A percentile compares a stretch with the other conserved stretches of the same genome.
Conservation (phyloP, 2,888 invertebrate species). For the Syritta pipiens region DNA sequence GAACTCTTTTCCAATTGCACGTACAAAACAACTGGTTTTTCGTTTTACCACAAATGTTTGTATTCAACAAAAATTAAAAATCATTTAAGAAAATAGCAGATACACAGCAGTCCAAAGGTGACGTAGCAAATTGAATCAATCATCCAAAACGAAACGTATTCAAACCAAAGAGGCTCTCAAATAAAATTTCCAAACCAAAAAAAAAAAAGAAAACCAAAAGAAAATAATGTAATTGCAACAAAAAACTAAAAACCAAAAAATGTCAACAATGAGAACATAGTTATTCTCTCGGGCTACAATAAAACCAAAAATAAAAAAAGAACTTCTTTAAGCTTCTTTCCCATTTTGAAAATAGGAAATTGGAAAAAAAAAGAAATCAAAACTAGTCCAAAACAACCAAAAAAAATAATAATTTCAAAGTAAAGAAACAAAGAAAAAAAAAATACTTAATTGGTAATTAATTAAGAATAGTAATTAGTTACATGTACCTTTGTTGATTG, state of each 20-base stretch:
- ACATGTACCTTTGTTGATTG: conserved; percentile 79
- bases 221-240: conserved; percentile 6
- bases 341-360: background rate
- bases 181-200: background rate
- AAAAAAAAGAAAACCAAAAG: conserved; percentile 2
- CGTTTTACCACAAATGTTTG: too few species aligned
- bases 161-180: conserved; percentile 29
- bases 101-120: conserved; percentile 58
- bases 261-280: conserved; percentile 8
- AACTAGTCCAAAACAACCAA: conserved; percentile 9
- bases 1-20: too few species aligned
- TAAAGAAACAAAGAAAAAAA: conserved; percentile 27
- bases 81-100: conserved; percentile 40
- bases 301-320: conserved; percentile 16
- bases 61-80: background rate
- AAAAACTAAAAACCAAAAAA: conserved; percentile 9
- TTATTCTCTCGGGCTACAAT: conserved; percentile 32
- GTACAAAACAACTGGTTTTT: too few species aligned
- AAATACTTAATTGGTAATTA: conserved; percentile 46
- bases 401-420: conserved; percentile 7
- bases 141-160: conserved; percentile 45
- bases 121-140: conserved; percentile 44
- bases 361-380: background rate
- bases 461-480: conserved; percentile 61
- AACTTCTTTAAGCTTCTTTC: too few species aligned